These are phyloP conservation scores for Hymenochirus boettgeri DNA, from an alignment of 2,113 vertebrate genomes.

Conservation along the genomic window DNA sequence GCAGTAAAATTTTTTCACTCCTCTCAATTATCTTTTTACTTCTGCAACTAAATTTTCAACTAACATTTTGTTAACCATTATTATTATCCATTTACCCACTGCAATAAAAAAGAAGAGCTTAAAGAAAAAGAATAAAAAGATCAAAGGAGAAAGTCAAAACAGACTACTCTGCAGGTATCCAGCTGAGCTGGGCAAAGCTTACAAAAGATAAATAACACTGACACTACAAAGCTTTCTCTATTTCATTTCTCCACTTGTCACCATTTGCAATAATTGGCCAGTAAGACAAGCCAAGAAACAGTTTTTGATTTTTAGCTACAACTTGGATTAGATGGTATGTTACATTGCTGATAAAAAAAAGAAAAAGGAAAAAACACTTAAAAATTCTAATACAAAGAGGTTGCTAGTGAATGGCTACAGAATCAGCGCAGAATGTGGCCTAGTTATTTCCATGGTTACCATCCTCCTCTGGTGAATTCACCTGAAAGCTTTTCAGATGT, in stretches of 20 bases:
- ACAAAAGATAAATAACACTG: constrained; percentile 54
- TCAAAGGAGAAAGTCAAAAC: constrained; percentile 47
- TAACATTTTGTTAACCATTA: too few species aligned
- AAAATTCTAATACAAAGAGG: constrained; percentile 50
- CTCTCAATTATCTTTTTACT: too few species aligned
- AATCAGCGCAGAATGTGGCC: constrained; percentile 46
- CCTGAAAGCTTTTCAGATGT: constrained; percentile 51
- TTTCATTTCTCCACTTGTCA: constrained; percentile 56
- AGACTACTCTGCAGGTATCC: constrained; percentile 48
- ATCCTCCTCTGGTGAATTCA: constrained; percentile 51
- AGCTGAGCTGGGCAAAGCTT: constrained; percentile 55
- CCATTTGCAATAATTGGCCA: constrained; percentile 55
- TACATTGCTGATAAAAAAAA: constrained; percentile 42
- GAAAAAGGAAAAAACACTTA: constrained; percentile 47
- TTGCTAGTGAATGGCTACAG: constrained; percentile 40
- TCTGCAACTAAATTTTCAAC: too few species aligned
- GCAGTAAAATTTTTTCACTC: too few species aligned
- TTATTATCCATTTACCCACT: too few species aligned
- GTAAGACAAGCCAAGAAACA: constrained; percentile 47
- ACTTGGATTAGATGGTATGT: constrained; percentile 45
- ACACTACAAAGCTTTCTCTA: constrained; percentile 49
- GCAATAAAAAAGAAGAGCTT: background rate
- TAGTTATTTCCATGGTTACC: constrained; percentile 62
- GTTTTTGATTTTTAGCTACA: constrained; percentile 40
- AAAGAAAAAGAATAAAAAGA: constrained; percentile 34